Evolutionary conservation across 2,797 vertebrate species (phyloP).

Genomic region (Myripristis jacobus): DNA sequence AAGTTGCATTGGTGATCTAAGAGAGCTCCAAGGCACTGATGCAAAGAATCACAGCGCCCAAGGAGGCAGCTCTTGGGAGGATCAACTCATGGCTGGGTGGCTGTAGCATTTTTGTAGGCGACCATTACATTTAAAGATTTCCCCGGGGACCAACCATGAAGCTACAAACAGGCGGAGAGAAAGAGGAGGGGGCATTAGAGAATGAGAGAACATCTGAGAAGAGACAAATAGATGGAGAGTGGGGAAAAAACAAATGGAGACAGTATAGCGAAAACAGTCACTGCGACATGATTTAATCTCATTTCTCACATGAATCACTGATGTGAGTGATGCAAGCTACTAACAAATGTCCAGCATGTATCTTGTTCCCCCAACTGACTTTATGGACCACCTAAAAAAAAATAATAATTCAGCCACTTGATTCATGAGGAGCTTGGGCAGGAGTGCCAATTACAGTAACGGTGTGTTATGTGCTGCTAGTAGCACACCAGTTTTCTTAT

Average conservation of each 20-base stretch:
- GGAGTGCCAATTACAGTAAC: conserved; percentile 1
- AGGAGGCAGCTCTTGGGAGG: conserved; percentile 55
- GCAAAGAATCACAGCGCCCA: conserved; percentile 54
- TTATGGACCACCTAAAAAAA: not conserved
- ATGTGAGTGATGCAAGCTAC: not conserved
- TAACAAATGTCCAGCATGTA: not conserved
- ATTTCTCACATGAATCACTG: conserved; percentile 3
- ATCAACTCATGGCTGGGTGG: conserved; percentile 59
- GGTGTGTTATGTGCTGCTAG: not conserved
- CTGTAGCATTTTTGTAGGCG: conserved; percentile 51
- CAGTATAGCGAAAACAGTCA: too few relatives aligned
- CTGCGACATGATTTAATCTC: not conserved
- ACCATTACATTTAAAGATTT: conserved; percentile 49
- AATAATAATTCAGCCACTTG: conserved; percentile 8
- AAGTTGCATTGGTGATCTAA: conserved; percentile 52
- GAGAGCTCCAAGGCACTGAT: conserved; percentile 56
- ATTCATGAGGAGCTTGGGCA: conserved; percentile 8
- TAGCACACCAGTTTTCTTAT: conserved; percentile 11
- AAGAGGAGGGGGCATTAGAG: conserved; percentile 1
- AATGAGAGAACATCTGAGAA: not conserved
- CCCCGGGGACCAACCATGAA: conserved; percentile 18
- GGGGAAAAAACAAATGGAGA: not conserved
- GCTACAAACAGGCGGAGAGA: conserved; percentile 12
- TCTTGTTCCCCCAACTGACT: not conserved
- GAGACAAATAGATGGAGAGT: not conserved